Percentiles rank a stretch among this genome's conserved stretches.
Evolutionary conservation across 2,797 vertebrate species (phyloP).

Genomic region (Takifugu ocellatus): DNA sequence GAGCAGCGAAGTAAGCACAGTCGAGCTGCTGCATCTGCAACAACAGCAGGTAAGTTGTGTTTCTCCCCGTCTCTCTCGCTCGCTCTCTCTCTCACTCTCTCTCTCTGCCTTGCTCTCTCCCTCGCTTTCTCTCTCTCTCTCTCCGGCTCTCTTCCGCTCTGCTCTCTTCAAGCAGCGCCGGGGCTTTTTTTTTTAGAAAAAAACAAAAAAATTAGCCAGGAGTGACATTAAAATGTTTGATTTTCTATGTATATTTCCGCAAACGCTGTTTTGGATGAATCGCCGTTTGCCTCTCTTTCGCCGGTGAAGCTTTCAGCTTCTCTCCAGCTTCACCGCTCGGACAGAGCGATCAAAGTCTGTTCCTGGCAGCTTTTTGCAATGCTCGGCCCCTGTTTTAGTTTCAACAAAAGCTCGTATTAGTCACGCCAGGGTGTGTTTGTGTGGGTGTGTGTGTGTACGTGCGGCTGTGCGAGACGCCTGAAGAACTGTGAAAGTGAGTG

Average conservation of each 20-base stretch:
- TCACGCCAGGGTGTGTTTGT: constrained; percentile 32
- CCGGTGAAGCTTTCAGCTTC: constrained; percentile 43
- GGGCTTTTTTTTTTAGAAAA: constrained; percentile 27
- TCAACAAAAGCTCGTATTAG: constrained; percentile 15
- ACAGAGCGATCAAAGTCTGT: constrained; percentile 31
- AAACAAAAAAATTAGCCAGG: constrained; percentile 15
- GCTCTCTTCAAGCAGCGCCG: constrained; percentile 43
- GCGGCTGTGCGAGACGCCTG: neutral
- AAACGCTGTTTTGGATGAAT: constrained; percentile 33
- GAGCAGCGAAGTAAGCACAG: constrained; percentile 98
- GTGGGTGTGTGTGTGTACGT: constrained; percentile 9
- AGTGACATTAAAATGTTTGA: constrained; percentile 27
- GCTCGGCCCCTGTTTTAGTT: constrained; percentile 20
- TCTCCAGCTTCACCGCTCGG: constrained; percentile 26
- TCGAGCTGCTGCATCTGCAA: constrained; percentile 99
- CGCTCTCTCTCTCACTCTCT: constrained; percentile 36
- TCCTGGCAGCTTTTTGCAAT: constrained; percentile 20
- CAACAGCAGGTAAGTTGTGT: constrained; percentile 99
- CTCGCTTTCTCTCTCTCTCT: constrained; percentile 12
- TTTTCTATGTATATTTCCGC: constrained; percentile 14
- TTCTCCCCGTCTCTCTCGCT: constrained; percentile 71
- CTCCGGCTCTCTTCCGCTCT: constrained; percentile 51
- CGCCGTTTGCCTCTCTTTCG: constrained; percentile 36
- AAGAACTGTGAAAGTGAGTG: constrained; percentile 23
- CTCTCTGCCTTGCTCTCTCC: neutral